Evolutionary conservation across 2,888 invertebrate genomes (phyloP), one percentile per base, ranked within the genome.

Genomic region (Temnothorax rugatulus): DNA sequence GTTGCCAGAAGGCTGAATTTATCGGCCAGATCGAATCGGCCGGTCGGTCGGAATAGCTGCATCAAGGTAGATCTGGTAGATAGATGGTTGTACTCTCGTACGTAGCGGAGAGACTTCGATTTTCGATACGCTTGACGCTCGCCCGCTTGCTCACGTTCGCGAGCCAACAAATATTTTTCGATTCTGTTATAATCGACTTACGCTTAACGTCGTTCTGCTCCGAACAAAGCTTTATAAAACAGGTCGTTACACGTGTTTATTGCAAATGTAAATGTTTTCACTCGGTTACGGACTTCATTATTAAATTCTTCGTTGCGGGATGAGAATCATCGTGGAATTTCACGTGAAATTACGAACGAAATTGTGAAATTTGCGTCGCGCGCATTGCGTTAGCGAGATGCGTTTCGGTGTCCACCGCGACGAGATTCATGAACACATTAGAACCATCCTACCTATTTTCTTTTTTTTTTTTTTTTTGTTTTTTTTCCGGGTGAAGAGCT

Each of bases 81-180:
- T 73, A 47, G 75, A 79, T 73, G 21, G 25, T 59, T 81, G 59
- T 74, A 47, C 57, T 79, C 79, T 59, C 25, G 69, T 41, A 34
- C 75, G 54, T 71, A 77, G 15, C 21, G 15, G 25, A 54, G 38
- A 54, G n/a, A 34, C 79, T 81, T 81, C 79, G 79, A 73, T 81
- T 81, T 81, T 50, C 74, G 79, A 81, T 81, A 73, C 79, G 74
- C 73, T 79, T 68, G 57, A 69, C 44, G 44, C 44, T 68, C 71
- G 25, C 50, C 34, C 50, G 25, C 29, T 50, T 25, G 47, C 69
- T 21, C 41, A 13, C 61, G 4, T 41, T 34, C 21, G 18, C 59
- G 38, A 73, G 74, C 44, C 13, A 81, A 74, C 75, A 81, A 81
- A 81, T 81, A 81, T 81, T 81, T 81, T 81, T 81, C 79, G 59